Evolutionary conservation across 2,113 vertebrate genomes (phyloP), one percentile per base, ranked within the genome.

Genomic region (Ia io): DNA sequence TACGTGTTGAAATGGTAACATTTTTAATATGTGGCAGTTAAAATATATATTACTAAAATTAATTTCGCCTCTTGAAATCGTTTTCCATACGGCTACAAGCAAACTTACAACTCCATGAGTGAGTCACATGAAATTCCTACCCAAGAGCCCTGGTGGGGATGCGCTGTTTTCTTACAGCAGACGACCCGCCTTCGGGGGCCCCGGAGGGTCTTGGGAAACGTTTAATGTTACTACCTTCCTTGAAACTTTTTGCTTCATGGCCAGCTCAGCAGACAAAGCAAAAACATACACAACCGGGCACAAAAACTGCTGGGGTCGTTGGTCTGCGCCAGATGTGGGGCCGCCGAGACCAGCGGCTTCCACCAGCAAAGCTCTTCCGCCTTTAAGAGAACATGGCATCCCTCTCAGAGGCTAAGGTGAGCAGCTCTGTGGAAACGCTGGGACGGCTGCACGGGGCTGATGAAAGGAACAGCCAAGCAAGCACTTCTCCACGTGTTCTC

Each of bases 41-140:
- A 70, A 53, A 86, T 40, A 61, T 61, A 17, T 42, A 61, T 42
- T 49, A 1, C 79, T 40, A 49, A 78, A 79, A 92, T 56, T 79
- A 69, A 80, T 77, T 87, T 63, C 37, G 17, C 37, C 18, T 59
- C 77, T 94, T 84, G 9, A 67, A 85, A 85, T 59, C 18, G 3
- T 44, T 76, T 85, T 59, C 53, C 25, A 40, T 30, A 9, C 6
- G 65, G 7, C 30, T 47, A 47, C 3, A 71, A n/a, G 42, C 86
- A 53, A 80, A 70, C 40, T 40, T 69, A 14, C 47, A 84, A 69
- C 40, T 28, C 44, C 30, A 12, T 12, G 53, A 20, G 51, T 18
- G 61, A 25, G 32, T 53, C 30, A 9, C 49, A 40, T 63, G 35
- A n/a, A 23, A 17, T 69, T 6, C n/a, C 44, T 35, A 9, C 16